phyloP scores from a whole-genome alignment of 2,888 invertebrate genomes.

The Thereva nobilitata region DNA sequence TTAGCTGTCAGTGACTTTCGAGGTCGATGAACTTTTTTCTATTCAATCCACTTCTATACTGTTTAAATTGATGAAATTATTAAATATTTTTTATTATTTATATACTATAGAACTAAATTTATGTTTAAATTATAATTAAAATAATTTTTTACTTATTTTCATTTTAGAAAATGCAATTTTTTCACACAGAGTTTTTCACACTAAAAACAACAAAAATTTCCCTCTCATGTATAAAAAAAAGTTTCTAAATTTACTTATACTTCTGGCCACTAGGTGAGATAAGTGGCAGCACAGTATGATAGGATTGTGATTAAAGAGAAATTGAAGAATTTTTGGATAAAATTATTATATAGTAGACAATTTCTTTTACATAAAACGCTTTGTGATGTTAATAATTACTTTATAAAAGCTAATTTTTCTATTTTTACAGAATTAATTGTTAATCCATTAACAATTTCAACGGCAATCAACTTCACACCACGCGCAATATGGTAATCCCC shows the following conservation, averaged over 20 bases:
- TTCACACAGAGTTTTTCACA: slow-evolving; percentile 31
- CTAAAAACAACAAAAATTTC: slow-evolving; percentile 38
- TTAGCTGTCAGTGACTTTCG: slow-evolving; percentile 41
- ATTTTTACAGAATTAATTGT: too few species aligned
- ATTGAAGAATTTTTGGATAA: too few species aligned
- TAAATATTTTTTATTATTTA: neutral
- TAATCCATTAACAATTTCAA: too few species aligned
- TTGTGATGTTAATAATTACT: too few species aligned
- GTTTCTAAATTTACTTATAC: neutral
- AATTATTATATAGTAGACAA: too few species aligned
- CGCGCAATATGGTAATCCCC: too few species aligned
- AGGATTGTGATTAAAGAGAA: too few species aligned
- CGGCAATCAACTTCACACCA: too few species aligned
- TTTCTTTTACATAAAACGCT: too few species aligned
- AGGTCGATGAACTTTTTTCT: slow-evolving; percentile 41
- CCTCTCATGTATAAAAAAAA: slow-evolving; percentile 32
- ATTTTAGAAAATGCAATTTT: slow-evolving; percentile 25
- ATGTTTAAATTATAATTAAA: neutral
- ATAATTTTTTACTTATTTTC: neutral
- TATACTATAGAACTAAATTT: slow-evolving; percentile 7
- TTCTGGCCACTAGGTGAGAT: slow-evolving; percentile 7
- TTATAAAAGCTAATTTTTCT: too few species aligned
- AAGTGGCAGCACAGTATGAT: slow-evolving; percentile 15
- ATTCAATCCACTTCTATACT: slow-evolving; percentile 9
- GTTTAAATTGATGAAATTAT: neutral